A percentile compares a stretch with the other conserved stretches of the same genome.
phyloP scores from a whole-genome alignment of 2,797 vertebrate genomes.

The Poecilia wingei region DNA sequence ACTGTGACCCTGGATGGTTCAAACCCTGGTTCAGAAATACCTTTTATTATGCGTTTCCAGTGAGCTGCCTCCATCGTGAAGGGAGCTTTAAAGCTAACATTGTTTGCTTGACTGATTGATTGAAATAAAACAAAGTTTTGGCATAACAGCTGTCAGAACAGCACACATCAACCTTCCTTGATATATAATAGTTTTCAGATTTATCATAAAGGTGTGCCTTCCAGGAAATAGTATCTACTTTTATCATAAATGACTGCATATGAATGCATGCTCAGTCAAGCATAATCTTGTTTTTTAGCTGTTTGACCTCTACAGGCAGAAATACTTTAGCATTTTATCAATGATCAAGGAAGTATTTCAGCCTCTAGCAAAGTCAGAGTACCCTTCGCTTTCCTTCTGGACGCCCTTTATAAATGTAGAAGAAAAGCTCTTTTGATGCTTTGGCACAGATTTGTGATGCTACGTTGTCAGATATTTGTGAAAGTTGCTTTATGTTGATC shows the following conservation, averaged over 20 bases:
- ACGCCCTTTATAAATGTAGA: constrained; percentile 4
- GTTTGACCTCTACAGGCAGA: constrained; percentile 17
- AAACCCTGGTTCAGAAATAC: no score
- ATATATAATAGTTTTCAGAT: neutral
- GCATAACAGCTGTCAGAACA: neutral
- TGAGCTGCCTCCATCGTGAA: no score
- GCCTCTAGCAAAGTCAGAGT: constrained; percentile 6
- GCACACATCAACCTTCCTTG: neutral
- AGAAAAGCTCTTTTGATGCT: neutral
- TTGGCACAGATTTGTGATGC: neutral
- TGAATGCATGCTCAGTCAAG: constrained; percentile 1
- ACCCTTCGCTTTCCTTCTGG: neutral
- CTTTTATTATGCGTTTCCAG: no score
- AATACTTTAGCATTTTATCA: constrained; percentile 13
- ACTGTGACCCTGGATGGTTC: no score
- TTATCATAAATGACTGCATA: neutral
- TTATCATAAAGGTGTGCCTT: constrained; percentile 8
- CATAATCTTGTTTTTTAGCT: neutral
- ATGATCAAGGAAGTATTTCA: constrained; percentile 2
- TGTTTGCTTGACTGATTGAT: no score
- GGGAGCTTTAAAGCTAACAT: no score
- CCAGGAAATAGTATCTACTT: neutral
- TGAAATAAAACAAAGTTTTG: no score
- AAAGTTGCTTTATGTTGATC: neutral
- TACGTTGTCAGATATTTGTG: constrained; percentile 1